Evolutionary conservation across 1,140 invertebrate species (phyloP).

Genomic region (Solenopsis fugax): DNA sequence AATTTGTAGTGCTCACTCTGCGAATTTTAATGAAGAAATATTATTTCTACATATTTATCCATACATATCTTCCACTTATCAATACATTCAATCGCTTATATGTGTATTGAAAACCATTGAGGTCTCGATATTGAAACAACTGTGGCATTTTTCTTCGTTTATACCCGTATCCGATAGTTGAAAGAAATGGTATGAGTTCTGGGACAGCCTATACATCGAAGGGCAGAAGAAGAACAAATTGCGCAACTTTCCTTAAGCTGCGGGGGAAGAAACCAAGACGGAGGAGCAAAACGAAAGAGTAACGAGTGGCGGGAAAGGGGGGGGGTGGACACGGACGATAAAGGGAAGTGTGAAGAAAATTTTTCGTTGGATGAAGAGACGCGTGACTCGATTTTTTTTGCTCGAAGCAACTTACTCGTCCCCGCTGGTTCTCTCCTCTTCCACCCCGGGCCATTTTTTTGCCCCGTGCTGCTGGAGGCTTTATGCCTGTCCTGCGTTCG

Average conservation of each 20-base stretch:
- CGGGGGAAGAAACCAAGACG: not conserved
- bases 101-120: conserved; percentile 1
- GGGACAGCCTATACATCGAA: conserved; percentile 16
- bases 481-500: conserved; percentile 24
- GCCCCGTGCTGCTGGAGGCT: not conserved
- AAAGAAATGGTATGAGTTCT: conserved; percentile 27
- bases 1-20: not conserved
- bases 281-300: not conserved
- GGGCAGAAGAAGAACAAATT: conserved; percentile 40
- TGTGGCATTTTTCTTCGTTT: conserved; percentile 18
- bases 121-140: conserved; percentile 5
- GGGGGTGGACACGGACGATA: not conserved
- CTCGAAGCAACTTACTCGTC: conserved; percentile 13
- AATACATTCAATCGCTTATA: not conserved
- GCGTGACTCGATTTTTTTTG: conserved; percentile 40
- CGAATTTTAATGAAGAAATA: not conserved
- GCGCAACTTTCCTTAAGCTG: conserved; percentile 34
- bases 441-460: not conserved
- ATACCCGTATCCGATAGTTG: conserved; percentile 6
- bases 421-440: not conserved
- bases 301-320: not conserved
- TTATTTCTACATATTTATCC: not conserved
- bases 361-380: not conserved
- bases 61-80: not conserved
- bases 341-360: not conserved